Conservation (phyloP, 1,140 invertebrate species). For the Penaeus indicus region DNA sequence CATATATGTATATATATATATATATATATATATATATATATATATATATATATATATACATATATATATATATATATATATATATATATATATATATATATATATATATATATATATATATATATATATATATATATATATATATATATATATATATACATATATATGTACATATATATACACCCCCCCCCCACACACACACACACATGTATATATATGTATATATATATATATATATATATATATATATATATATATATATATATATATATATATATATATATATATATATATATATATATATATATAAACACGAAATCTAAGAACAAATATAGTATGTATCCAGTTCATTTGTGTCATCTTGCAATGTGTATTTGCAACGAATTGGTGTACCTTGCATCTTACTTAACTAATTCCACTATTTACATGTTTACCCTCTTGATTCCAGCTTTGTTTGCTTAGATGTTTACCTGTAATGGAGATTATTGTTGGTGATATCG, state of each 20-base stretch:
- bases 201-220: not conserved
- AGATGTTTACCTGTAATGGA: too few relatives aligned
- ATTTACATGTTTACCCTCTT: too few relatives aligned
- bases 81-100: not conserved
- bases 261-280: conserved; percentile 36
- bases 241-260: conserved; percentile 18
- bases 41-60: conserved; percentile 10
- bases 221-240: conserved; percentile 5
- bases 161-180: not conserved
- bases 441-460: too few relatives aligned
- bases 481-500: too few relatives aligned
- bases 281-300: conserved; percentile 18
- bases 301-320: not conserved
- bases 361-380: too few relatives aligned
- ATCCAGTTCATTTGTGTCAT: too few relatives aligned
- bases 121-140: conserved; percentile 21
- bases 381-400: too few relatives aligned
- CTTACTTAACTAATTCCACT: too few relatives aligned
- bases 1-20: conserved; percentile 16
- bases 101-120: not conserved
- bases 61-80: conserved; percentile 24
- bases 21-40: conserved; percentile 23
- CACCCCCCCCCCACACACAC: not conserved
- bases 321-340: conserved; percentile 27
- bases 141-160: conserved; percentile 26